Evolutionary conservation across 2,888 invertebrate species (phyloP), one percentile per base, ranked within the genome.

Genomic region (Osedax frankpressi): DNA sequence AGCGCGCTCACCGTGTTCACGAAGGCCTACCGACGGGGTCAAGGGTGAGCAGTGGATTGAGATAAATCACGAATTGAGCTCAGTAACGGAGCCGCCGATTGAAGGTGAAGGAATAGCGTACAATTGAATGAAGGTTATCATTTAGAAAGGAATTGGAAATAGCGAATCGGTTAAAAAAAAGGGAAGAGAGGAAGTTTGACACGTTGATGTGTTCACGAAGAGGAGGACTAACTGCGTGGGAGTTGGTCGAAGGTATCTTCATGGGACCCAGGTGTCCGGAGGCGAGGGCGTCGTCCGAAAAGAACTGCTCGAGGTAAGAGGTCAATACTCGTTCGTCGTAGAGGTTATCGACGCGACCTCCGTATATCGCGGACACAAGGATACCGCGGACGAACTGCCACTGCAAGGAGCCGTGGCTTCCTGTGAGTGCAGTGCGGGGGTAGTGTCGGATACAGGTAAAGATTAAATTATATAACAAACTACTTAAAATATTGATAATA

Each of bases 381-480:
- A 94, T 85, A 1, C 92, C 92, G 79, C 89, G 89, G 70, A 93
- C 86, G 77, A 89, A 89, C 74, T 89, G 87, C 92, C 92, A 92
- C 70, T 69, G 69, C n/a, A 69, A 2, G 28, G 30, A 25, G 2
- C 69, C 69, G 24, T 69, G 27, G 19, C 19, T 44, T 6, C 44
- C 44, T 44, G n/a, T n/a, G n/a, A n/a, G n/a, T n/a, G n/a, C n/a
- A n/a, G n/a, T n/a, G n/a, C n/a, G n/a, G n/a, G n/a, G n/a, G n/a
- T n/a, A n/a, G n/a, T n/a, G n/a, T n/a, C n/a, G n/a, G n/a, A n/a
- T n/a, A n/a, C n/a, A n/a, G n/a, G n/a, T n/a, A n/a, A n/a, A n/a
- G n/a, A n/a, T n/a, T n/a, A n/a, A 44, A 44, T 44, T 6, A 6
- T 44, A 44, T 19, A 19, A 44, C 44, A 19, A 44, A 6, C 11